These are phyloP conservation scores for Parazoanthus swiftii DNA, from an alignment of 92 coral and sea anemone species.

Conservation along the genomic window DNA sequence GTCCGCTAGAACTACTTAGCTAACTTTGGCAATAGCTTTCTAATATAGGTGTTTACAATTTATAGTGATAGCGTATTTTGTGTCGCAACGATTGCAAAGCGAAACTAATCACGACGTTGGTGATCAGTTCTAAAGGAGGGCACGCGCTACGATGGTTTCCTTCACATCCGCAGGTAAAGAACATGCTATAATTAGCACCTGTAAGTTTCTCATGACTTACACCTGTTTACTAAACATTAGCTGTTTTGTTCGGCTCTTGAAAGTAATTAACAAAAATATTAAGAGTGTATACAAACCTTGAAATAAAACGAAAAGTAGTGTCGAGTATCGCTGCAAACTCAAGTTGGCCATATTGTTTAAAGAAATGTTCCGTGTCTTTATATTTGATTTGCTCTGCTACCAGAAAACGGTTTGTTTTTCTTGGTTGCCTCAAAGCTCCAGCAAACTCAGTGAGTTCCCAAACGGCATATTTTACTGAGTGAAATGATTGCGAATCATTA, in stretches of 20 bases:
- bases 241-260: not conserved
- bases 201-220: not conserved
- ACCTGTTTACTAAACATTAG: not conserved
- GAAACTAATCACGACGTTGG: not conserved
- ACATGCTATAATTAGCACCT: not conserved
- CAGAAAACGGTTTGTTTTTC: too few relatives aligned
- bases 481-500: not conserved
- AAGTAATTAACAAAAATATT: not conserved
- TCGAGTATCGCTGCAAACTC: not conserved
- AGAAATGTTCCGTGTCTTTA: not conserved
- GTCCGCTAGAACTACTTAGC: not conserved
- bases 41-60: too few relatives aligned
- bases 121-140: not conserved
- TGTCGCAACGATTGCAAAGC: not conserved
- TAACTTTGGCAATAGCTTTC: too few relatives aligned
- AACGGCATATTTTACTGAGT: too few relatives aligned
- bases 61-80: not conserved
- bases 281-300: constrained; percentile 8
- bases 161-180: not conserved
- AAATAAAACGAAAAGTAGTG: constrained; percentile 8
- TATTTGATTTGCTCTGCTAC: not conserved
- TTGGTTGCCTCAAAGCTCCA: not conserved
- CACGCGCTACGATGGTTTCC: not conserved
- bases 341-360: not conserved
- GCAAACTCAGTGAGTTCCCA: not conserved